Conservation (phyloP, 30 jellyfish, hydroid and myxozoan genomes). For the Sanderia malayensis region DNA sequence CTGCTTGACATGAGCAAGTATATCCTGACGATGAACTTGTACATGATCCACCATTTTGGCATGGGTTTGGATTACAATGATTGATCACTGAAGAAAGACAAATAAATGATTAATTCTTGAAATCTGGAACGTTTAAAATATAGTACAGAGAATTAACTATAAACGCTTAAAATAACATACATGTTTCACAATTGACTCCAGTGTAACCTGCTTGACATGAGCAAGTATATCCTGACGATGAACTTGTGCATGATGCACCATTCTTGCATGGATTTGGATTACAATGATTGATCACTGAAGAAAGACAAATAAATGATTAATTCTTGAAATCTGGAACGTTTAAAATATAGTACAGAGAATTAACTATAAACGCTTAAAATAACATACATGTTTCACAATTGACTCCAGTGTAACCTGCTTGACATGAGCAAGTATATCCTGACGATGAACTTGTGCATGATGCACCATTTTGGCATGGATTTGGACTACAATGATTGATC, state of each 20-base stretch:
- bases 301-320: too few relatives aligned
- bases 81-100: background rate
- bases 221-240: background rate
- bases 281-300: background rate
- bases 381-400: background rate
- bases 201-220: slow-evolving; percentile 30
- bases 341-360: too few relatives aligned
- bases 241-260: background rate
- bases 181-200: slow-evolving; percentile 21
- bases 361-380: background rate
- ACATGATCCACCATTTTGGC: slow-evolving; percentile 24
- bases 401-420: background rate
- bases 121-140: background rate
- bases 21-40: background rate
- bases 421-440: background rate
- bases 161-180: slow-evolving; percentile 1
- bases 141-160: background rate
- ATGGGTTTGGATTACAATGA: slow-evolving; percentile 7
- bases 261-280: background rate
- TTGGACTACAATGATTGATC: slow-evolving; percentile 13
- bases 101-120: background rate
- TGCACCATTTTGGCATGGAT: slow-evolving; percentile 34
- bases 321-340: too few relatives aligned
- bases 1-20: background rate
- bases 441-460: slow-evolving; percentile 8